Evolutionary conservation across 53 echinoderm and acorn worm species (phyloP).

Genomic region (Crossaster papposus): DNA sequence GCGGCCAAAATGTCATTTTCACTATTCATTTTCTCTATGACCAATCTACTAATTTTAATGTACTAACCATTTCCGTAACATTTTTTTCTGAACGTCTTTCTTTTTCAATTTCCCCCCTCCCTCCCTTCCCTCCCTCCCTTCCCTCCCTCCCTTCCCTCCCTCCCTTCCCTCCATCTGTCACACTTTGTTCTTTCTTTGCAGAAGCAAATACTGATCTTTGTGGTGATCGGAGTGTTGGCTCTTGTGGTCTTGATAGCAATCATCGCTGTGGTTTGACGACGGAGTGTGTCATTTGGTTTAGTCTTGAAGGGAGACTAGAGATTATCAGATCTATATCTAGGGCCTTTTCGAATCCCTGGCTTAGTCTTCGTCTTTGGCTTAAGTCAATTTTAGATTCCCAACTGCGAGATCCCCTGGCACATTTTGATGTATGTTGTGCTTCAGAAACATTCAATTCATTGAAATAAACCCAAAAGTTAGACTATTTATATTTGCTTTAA

Average conservation of each 20-base stretch:
- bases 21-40: neutral
- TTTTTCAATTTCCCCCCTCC: neutral
- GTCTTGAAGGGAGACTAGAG: neutral
- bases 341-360: too few species aligned
- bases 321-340: too few species aligned
- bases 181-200: neutral
- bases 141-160: neutral
- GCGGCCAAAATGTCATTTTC: neutral
- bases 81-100: neutral
- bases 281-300: neutral
- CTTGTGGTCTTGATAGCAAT: conserved; percentile 28
- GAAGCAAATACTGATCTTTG: conserved; percentile 44
- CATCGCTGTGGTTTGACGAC: conserved; percentile 31
- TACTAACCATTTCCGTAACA: neutral
- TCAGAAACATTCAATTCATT: too few species aligned
- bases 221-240: neutral
- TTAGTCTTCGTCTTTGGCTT: too few species aligned
- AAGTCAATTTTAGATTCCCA: too few species aligned
- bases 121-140: neutral
- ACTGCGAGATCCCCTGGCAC: too few species aligned
- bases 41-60: neutral
- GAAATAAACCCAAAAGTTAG: too few species aligned
- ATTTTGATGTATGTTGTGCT: too few species aligned
- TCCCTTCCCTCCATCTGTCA: neutral
- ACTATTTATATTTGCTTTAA: too few species aligned